Evolutionary conservation across 2,888 invertebrate genomes (phyloP).

Genomic region (Ormyrus nitidulus): DNA sequence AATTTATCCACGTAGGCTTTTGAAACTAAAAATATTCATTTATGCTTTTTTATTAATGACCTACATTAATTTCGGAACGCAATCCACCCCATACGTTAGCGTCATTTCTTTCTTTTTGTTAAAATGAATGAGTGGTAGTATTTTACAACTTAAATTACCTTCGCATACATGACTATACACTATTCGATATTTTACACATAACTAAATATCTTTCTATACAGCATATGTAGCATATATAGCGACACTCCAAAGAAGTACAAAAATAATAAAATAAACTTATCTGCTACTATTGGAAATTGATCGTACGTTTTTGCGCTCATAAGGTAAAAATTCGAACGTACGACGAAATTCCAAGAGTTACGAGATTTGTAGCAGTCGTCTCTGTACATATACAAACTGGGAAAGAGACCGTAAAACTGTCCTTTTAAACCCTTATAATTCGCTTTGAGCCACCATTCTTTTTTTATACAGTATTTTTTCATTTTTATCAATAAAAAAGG

Average conservation of each 20-base stretch:
- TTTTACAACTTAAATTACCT: slow-evolving; percentile 49
- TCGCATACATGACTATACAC: slow-evolving; percentile 25
- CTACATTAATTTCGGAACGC: slow-evolving; percentile 25
- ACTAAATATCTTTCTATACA: slow-evolving; percentile 47
- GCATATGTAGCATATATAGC: slow-evolving; percentile 11
- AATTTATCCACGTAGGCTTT: slow-evolving; percentile 6
- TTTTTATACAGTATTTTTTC: slow-evolving; percentile 4
- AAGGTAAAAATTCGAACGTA: slow-evolving; percentile 8
- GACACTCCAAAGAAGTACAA: slow-evolving; percentile 40
- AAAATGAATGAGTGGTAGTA: slow-evolving; percentile 32
- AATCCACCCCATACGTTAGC: slow-evolving; percentile 18
- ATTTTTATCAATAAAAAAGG: slow-evolving; percentile 10
- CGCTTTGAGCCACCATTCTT: not conserved
- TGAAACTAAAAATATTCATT: slow-evolving; percentile 18
- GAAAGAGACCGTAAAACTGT: not conserved
- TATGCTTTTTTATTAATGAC: not conserved
- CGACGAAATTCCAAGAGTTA: slow-evolving; percentile 49
- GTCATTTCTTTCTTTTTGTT: slow-evolving; percentile 1
- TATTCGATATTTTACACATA: slow-evolving; percentile 48
- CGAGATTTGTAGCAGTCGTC: slow-evolving; percentile 11
- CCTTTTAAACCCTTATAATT: not conserved
- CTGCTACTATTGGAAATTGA: slow-evolving; percentile 42
- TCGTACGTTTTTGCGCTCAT: slow-evolving; percentile 22
- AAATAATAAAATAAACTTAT: slow-evolving; percentile 54
- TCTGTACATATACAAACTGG: slow-evolving; percentile 36